phyloP scores from a whole-genome alignment of 2,888 invertebrate species.

The Pherbina coryleti region DNA sequence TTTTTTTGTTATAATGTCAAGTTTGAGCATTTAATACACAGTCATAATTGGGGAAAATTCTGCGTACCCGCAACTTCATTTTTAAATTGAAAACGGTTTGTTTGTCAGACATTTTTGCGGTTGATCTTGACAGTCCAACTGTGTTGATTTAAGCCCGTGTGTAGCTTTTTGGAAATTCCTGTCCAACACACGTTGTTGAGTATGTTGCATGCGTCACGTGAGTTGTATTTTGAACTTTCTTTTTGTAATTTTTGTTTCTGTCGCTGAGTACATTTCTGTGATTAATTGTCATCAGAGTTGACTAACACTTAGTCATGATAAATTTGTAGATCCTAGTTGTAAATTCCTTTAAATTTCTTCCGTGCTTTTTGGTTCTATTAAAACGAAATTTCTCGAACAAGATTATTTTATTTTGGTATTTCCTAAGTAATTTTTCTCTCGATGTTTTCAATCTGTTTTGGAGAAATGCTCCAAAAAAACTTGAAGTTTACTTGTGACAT shows the following conservation, averaged over 20 bases:
- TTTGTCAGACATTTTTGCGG: not conserved
- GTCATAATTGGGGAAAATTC: constrained; percentile 27
- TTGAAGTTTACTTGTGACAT: constrained; percentile 8
- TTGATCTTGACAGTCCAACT: not conserved
- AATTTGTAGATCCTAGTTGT: not conserved
- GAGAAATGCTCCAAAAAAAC: constrained; percentile 21
- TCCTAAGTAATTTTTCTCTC: not conserved
- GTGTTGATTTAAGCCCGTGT: constrained; percentile 2
- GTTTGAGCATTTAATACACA: not conserved
- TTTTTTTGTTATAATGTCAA: not conserved
- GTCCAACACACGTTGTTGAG: not conserved
- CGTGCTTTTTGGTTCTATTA: not conserved
- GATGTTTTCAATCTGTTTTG: not conserved
- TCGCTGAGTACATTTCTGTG: not conserved
- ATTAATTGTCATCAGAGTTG: not conserved
- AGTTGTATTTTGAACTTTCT: constrained; percentile 20
- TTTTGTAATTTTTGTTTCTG: constrained; percentile 1
- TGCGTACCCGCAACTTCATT: not conserved
- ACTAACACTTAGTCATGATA: not conserved
- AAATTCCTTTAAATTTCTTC: not conserved
- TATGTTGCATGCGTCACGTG: constrained; percentile 20
- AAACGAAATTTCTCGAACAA: not conserved
- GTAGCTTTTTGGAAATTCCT: constrained; percentile 25
- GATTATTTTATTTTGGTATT: constrained; percentile 1
- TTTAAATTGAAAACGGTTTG: not conserved